Evolutionary conservation across 2,888 invertebrate genomes (phyloP), one percentile per base, ranked within the genome.

Genomic region (Crocallis elinguaria): DNA sequence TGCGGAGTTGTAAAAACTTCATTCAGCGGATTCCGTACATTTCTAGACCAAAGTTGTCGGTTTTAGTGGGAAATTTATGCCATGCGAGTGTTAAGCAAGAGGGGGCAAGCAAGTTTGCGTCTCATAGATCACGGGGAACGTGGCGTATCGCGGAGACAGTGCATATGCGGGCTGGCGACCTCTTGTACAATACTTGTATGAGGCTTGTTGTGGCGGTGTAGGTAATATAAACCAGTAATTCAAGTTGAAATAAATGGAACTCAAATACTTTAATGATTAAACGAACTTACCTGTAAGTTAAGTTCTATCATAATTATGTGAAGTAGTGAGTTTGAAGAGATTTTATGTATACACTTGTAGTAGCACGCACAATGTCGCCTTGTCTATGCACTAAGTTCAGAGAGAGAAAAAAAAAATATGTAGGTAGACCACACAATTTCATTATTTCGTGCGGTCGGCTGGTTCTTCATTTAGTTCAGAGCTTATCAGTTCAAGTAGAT

Each of bases 11-110:
- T 82, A 84, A 86, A 88, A 88, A 86, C 77, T 87, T 84, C 71
- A 82, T 79, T 82, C 75, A 66, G 72, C 64, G 75, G 81, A 85
- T 82, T 81, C 79, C 70, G 77, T 81, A 82, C 81, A 83, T 85
- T 82, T 80, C 81, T 77, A 78, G 76, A 78, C 73, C 68, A 69
- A 75, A 85, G 79, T 84, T 84, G 84, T 77, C 78, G 76, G 79
- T 82, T 86, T 82, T 76, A 84, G 75, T 84, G 78, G 23, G 73
- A 79, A 87, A 89, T 88, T 88, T 86, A 88, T 87, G 76, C 77
- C 71, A 77, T 76, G 82, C 66, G 75, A 81, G 81, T 78, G 79
- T 83, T 81, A 81, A 79, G 82, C 79, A 86, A 85, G 86, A 76
- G 82, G 81, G 77, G 79, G 79, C 79, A 79, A 72, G 76, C 75